Base-by-base conservation (phyloP, 1,140 invertebrate species). In the Geopemphigus sp. region DNA sequence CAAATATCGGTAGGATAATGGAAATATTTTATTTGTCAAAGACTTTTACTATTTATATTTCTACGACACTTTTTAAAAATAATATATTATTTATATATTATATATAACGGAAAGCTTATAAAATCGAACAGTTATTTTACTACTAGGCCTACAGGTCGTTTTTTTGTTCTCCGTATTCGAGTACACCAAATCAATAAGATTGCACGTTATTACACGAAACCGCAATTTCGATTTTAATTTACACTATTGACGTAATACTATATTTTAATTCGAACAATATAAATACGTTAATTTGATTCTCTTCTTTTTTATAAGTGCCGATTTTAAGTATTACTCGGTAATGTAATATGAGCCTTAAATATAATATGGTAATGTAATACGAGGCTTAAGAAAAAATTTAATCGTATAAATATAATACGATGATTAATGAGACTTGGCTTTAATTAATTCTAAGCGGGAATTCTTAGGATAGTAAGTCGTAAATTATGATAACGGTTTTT, bases 61-160 rank as follows among this genome's bases (percentile, higher is more conserved):
- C 32, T 22, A 8, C 45, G 24, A 11, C 24, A 26, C 32, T 53
- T 26, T 50, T 61, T 70, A 50, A 17, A 53, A 29, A 53, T 24
- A n/a, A 68, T n/a, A 68, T n/a, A n/a, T n/a, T n/a, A n/a, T n/a
- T n/a, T n/a, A n/a, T n/a, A n/a, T n/a, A n/a, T n/a, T n/a, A n/a
- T n/a, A 70, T 53, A 50, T 11, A 70, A 53, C 29, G 22, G 24
- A 70, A 19, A 70, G 22, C 15, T 26, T 70, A 50, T 70, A 70
- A 70, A 50, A 26, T 19, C 8, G 50, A 50, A 70, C 5, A 1
- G 11, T 24, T 50, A 22, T 50, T n/a, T n/a, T n/a, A n/a, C 39
- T 5, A 45, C 5, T 45, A 11, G 39, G 39, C 32, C 8, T 39
- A 39, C 32, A 5, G 22, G 22, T 68, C 15, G n/a, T 45, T 68